Conservation (phyloP, 1,140 invertebrate species). For the Drosophila serrata region DNA sequence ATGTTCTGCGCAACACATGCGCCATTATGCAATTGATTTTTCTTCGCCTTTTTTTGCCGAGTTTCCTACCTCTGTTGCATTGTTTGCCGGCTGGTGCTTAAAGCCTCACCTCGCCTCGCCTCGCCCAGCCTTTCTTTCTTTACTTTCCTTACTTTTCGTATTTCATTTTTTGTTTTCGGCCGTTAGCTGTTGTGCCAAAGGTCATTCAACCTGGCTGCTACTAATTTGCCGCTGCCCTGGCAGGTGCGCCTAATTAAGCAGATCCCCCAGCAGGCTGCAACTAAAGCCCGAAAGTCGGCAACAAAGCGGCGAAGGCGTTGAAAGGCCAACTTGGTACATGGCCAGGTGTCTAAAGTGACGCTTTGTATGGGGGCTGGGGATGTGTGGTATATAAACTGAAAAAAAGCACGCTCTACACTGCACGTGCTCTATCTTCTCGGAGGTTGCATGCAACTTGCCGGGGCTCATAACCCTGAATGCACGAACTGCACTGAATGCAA, state of each 20-base stretch:
- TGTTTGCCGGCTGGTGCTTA: slow-evolving; percentile 41
- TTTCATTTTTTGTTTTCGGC: slow-evolving; percentile 25
- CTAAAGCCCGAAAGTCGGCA: slow-evolving; percentile 63
- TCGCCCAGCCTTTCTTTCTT: slow-evolving; percentile 24
- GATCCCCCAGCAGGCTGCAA: slow-evolving; percentile 34
- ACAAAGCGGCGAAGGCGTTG: slow-evolving; percentile 35
- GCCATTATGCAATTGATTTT: slow-evolving; percentile 84
- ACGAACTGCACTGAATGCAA: slow-evolving; percentile 66
- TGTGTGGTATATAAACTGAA: slow-evolving; percentile 28
- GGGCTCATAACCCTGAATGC: slow-evolving; percentile 79
- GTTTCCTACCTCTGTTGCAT: slow-evolving; percentile 52
- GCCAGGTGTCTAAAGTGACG: slow-evolving; percentile 82
- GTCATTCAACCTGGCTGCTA: slow-evolving; percentile 70
- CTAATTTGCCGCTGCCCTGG: slow-evolving; percentile 58
- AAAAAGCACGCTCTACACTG: slow-evolving; percentile 44
- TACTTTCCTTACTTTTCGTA: slow-evolving; percentile 18
- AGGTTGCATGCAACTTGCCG: slow-evolving; percentile 61
- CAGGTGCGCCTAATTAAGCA: slow-evolving; percentile 76
- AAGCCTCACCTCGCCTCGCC: slow-evolving; percentile 19
- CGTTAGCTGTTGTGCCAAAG: slow-evolving; percentile 37
- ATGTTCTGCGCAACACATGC: slow-evolving; percentile 77
- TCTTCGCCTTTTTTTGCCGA: slow-evolving; percentile 49
- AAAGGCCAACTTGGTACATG: slow-evolving; percentile 37
- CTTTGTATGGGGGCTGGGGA: slow-evolving; percentile 45
- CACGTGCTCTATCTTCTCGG: slow-evolving; percentile 69